These are phyloP conservation scores for Pogonomyrmex californicus DNA, from an alignment of 1,140 invertebrate genomes.

Conservation along the genomic window DNA sequence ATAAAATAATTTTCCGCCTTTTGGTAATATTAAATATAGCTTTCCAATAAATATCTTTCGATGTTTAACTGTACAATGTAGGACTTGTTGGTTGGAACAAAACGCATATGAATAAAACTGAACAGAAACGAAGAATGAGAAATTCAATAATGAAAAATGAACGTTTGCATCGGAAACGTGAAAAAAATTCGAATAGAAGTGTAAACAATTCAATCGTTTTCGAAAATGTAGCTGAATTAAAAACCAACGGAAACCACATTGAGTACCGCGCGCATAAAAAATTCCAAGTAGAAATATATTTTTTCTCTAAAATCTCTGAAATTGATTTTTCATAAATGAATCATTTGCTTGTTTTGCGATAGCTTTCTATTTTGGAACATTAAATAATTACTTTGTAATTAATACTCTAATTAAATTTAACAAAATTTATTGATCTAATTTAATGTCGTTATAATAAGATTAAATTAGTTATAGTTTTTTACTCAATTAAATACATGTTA, in stretches of 20 bases:
- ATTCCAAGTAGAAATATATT: neutral
- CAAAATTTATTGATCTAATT: neutral
- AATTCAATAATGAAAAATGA: slow-evolving; percentile 40
- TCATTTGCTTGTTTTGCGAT: neutral
- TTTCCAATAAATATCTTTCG: slow-evolving; percentile 47
- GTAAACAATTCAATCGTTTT: slow-evolving; percentile 46
- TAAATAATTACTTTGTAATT: neutral
- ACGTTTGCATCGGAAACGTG: slow-evolving; percentile 5
- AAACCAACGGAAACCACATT: slow-evolving; percentile 27
- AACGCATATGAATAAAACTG: neutral
- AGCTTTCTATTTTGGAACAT: neutral
- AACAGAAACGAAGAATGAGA: slow-evolving; percentile 26
- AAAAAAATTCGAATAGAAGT: slow-evolving; percentile 29
- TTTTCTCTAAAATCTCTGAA: slow-evolving; percentile 16
- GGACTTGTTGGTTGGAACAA: slow-evolving; percentile 2
- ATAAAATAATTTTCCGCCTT: slow-evolving; percentile 10
- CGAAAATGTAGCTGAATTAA: slow-evolving; percentile 39
- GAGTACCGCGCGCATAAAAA: slow-evolving; percentile 3
- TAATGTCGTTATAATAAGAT: neutral
- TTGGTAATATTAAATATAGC: slow-evolving; percentile 10
- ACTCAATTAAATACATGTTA: neutral
- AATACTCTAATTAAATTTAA: neutral
- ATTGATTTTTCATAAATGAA: slow-evolving; percentile 9
- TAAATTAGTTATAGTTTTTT: neutral
- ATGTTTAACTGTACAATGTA: slow-evolving; percentile 27